Evolutionary conservation across 1,140 invertebrate species (phyloP).

Genomic region (Macrosteles quadrilineatus): DNA sequence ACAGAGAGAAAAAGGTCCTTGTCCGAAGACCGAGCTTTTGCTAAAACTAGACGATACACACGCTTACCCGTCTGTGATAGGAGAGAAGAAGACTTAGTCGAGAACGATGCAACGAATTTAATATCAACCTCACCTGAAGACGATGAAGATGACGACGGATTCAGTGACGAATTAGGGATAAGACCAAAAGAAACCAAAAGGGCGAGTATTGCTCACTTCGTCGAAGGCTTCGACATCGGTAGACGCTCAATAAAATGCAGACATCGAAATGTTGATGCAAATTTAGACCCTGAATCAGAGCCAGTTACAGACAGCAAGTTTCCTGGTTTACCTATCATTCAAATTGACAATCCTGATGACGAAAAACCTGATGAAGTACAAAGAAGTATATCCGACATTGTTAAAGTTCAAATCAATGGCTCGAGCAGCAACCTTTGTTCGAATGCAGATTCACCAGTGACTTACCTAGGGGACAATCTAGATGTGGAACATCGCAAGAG

Average conservation of each 20-base stretch:
- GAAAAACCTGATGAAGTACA: constrained; percentile 24
- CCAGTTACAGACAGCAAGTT: not conserved
- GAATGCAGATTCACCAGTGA: constrained; percentile 35
- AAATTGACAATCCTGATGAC: constrained; percentile 35
- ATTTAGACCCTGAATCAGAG: constrained; percentile 39
- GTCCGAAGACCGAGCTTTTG: constrained; percentile 22
- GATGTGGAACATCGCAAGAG: constrained; percentile 34
- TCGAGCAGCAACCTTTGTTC: constrained; percentile 47
- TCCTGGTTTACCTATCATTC: constrained; percentile 27
- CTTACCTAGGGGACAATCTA: constrained; percentile 27
- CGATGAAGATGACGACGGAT: constrained; percentile 43
- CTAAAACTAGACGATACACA: not conserved
- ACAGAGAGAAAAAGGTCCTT: constrained; percentile 22
- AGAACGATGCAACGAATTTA: constrained; percentile 44
- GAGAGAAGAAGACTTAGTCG: not conserved
- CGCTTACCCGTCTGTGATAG: not conserved
- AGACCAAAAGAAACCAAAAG: constrained; percentile 27
- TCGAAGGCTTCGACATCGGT: constrained; percentile 77
- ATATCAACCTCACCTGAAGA: constrained; percentile 45
- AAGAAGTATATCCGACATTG: constrained; percentile 35
- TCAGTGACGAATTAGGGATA: constrained; percentile 35
- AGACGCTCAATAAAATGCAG: constrained; percentile 60
- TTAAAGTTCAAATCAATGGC: constrained; percentile 45
- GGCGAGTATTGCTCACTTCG: constrained; percentile 60
- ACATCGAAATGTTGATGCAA: constrained; percentile 42